phyloP scores from a whole-genome alignment of 1,140 invertebrate genomes.

The Aphaenogaster floridana region DNA sequence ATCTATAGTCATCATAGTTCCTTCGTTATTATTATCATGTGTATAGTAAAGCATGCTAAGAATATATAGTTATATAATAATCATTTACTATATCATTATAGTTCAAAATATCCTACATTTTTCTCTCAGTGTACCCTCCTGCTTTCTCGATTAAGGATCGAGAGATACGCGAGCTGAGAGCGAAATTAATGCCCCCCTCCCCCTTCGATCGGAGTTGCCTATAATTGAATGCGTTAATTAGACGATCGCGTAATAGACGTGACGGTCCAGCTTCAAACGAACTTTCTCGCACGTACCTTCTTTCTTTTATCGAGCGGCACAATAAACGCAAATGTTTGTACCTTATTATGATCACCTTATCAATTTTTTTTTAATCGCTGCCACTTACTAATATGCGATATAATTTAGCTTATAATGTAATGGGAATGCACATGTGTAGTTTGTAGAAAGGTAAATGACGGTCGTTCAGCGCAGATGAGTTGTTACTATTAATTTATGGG shows the following conservation, averaged over 20 bases:
- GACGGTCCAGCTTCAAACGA: not conserved
- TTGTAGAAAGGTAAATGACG: not conserved
- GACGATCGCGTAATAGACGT: not conserved
- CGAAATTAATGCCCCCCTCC: not conserved
- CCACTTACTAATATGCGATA: not conserved
- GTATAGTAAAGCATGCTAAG: too few species aligned
- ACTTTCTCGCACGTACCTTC: slow-evolving; percentile 31
- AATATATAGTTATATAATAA: too few species aligned
- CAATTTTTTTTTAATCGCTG: not conserved
- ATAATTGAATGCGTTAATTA: slow-evolving; percentile 35
- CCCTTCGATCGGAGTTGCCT: not conserved
- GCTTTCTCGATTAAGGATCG: slow-evolving; percentile 5
- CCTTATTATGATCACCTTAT: not conserved
- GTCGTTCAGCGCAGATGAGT: not conserved
- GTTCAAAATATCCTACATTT: too few species aligned
- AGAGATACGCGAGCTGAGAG: not conserved
- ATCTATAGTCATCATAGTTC: too few species aligned
- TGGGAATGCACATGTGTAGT: slow-evolving; percentile 2
- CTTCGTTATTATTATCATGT: too few species aligned
- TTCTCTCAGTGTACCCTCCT: too few species aligned
- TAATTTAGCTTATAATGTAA: not conserved
- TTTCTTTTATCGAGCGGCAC: slow-evolving; percentile 2
- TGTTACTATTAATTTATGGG: slow-evolving; percentile 19
- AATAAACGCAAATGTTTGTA: slow-evolving; percentile 10
- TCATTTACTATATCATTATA: too few species aligned